Conservation (phyloP, 23 tunicate genomes). For the Phallusia fumigata region DNA sequence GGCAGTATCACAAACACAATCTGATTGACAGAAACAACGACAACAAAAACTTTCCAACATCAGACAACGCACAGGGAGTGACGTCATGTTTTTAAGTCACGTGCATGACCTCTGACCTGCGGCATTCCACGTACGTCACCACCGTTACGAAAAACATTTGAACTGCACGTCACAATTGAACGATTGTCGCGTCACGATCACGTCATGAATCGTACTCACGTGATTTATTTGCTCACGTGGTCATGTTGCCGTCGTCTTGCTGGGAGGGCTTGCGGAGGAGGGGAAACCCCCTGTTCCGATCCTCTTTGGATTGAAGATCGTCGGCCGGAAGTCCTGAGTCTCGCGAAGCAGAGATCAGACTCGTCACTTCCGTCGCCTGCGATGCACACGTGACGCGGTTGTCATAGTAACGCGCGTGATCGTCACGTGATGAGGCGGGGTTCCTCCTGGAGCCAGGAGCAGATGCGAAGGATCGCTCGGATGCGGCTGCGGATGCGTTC, state of each 20-base stretch:
- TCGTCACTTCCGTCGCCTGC: conserved; percentile 22
- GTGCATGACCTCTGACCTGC: not conserved
- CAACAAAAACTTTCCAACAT: too few relatives aligned
- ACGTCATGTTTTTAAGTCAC: not conserved
- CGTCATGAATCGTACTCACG: not conserved
- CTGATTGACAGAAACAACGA: too few relatives aligned
- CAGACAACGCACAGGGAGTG: not conserved
- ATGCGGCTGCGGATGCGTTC: conserved; percentile 1
- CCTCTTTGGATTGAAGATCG: not conserved
- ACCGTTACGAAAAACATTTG: not conserved
- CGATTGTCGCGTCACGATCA: not conserved
- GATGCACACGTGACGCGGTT: not conserved
- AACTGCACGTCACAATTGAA: conserved; percentile 9
- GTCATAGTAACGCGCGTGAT: conserved; percentile 3
- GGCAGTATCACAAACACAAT: too few relatives aligned
- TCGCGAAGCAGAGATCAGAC: conserved; percentile 37
- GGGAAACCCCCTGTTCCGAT: not conserved
- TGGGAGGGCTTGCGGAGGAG: not conserved
- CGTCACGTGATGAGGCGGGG: not conserved
- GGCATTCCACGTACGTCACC: not conserved
- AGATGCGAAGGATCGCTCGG: conserved; percentile 13
- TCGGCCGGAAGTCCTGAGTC: conserved; percentile 65
- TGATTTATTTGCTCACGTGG: not conserved
- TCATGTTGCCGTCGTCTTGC: not conserved
- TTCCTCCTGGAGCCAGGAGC: not conserved